These are phyloP conservation scores for Larimichthys crocea DNA, from an alignment of 2,113 vertebrate species.

Conservation along the genomic window DNA sequence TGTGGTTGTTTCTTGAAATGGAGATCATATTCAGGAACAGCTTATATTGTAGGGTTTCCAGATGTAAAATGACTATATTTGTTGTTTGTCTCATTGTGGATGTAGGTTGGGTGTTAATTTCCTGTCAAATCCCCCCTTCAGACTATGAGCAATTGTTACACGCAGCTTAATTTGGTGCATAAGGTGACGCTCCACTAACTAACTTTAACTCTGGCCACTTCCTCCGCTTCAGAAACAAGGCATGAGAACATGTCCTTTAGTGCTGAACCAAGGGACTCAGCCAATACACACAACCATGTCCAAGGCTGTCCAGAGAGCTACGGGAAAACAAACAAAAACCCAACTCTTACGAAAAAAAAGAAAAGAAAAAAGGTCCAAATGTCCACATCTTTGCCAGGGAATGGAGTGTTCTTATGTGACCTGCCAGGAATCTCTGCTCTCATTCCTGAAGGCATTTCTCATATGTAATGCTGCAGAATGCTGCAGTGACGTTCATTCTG, in stretches of 20 bases:
- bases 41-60: neutral
- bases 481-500: neutral
- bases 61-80: neutral
- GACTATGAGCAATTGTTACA: neutral
- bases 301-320: slow-evolving; percentile 44
- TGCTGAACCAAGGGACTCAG: slow-evolving; percentile 28
- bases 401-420: slow-evolving; percentile 20
- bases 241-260: slow-evolving; percentile 61
- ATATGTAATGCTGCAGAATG: slow-evolving; percentile 1
- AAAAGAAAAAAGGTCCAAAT: slow-evolving; percentile 13
- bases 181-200: neutral
- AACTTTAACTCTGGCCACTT: slow-evolving; percentile 46
- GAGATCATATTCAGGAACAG: neutral
- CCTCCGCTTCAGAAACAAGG: slow-evolving; percentile 26
- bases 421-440: slow-evolving; percentile 34
- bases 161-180: slow-evolving; percentile 5
- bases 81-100: neutral
- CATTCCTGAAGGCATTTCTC: slow-evolving; percentile 16
- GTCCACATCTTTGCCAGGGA: slow-evolving; percentile 41
- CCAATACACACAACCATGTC: slow-evolving; percentile 69
- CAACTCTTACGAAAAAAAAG: slow-evolving; percentile 20
- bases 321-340: slow-evolving; percentile 67
- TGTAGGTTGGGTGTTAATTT: slow-evolving; percentile 23
- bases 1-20: neutral
- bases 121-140: slow-evolving; percentile 13